phyloP scores from a whole-genome alignment of 2,797 vertebrate genomes.

The Pyrocephalus nanus region DNA sequence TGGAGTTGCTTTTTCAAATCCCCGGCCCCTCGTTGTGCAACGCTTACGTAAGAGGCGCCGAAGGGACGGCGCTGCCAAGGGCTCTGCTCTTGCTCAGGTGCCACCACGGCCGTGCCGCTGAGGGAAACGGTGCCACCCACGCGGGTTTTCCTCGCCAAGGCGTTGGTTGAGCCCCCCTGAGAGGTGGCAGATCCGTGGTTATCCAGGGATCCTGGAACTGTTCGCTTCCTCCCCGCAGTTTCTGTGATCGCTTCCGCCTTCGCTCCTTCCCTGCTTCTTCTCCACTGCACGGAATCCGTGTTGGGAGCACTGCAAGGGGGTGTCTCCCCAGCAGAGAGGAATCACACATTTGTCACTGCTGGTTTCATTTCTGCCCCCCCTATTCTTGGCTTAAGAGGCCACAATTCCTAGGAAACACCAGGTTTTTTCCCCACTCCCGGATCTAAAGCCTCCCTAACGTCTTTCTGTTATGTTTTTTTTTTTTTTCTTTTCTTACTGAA shows the following conservation, averaged over 20 bases:
- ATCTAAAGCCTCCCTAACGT: neutral
- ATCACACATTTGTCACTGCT: neutral
- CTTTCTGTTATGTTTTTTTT: neutral
- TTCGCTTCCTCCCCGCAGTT: neutral
- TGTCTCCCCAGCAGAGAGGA: neutral
- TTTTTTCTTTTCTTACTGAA: neutral
- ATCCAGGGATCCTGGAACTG: neutral
- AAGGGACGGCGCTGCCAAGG: neutral
- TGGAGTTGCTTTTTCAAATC: neutral
- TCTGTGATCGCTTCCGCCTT: neutral
- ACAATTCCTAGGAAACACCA: neutral
- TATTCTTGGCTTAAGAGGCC: neutral
- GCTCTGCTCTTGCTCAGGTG: neutral
- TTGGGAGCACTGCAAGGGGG: neutral
- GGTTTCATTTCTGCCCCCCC: neutral
- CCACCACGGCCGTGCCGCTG: neutral
- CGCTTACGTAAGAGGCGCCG: neutral
- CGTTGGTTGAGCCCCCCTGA: neutral
- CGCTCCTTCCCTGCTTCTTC: neutral
- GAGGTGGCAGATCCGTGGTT: neutral
- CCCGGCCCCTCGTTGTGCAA: neutral
- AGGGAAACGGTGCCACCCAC: neutral
- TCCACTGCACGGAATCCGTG: neutral
- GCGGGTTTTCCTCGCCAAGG: neutral
- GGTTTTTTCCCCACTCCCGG: neutral